Conservation (phyloP, 2,797 vertebrate species). For the Loriculus beryllinus region DNA sequence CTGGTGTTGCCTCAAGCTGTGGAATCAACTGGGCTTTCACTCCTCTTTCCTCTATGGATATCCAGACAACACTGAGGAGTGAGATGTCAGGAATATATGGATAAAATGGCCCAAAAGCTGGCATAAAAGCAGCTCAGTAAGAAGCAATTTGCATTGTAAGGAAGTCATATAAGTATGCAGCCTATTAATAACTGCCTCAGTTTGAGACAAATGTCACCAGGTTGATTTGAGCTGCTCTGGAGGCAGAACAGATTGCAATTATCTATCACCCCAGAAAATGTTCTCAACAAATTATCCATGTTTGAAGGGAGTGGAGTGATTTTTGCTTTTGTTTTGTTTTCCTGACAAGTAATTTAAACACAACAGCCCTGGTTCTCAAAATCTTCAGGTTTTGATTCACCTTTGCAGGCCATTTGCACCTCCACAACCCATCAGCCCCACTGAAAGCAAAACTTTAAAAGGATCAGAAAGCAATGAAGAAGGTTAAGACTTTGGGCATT, state of each 20-base stretch:
- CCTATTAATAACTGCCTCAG: constrained; percentile 44
- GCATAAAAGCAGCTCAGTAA: not conserved
- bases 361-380: not conserved
- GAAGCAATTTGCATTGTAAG: constrained; percentile 57
- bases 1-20: not conserved
- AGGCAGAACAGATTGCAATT: constrained; percentile 22
- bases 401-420: not conserved
- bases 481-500: not conserved
- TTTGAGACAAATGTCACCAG: constrained; percentile 52
- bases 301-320: not conserved
- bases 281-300: not conserved
- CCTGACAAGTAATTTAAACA: not conserved
- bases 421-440: not conserved
- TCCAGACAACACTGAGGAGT: not conserved
- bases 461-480: not conserved
- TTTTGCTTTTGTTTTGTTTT: not conserved
- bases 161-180: constrained; percentile 20
- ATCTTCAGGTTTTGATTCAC: not conserved
- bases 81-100: not conserved
- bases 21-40: not conserved
- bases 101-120: not conserved
- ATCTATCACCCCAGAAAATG: not conserved
- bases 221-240: constrained; percentile 48
- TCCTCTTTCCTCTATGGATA: not conserved
- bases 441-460: not conserved